Conservation (phyloP, 92 coral and sea anemone species). For the Blastomussa wellsi region DNA sequence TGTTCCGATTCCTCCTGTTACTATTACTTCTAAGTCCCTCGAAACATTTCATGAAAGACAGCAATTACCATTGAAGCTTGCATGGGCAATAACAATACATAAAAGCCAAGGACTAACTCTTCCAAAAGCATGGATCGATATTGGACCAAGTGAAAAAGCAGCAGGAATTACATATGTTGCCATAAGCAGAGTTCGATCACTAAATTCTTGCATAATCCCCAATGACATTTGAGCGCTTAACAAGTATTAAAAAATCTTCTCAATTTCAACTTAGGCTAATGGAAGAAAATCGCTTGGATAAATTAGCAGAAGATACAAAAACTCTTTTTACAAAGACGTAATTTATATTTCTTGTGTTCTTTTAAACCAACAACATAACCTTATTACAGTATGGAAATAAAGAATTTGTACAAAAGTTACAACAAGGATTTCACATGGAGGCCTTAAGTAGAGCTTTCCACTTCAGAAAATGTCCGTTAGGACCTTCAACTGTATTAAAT, state of each 20-base stretch:
- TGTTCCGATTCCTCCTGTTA: too few relatives aligned
- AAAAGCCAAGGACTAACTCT: too few relatives aligned
- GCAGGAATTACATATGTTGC: too few relatives aligned
- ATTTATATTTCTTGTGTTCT: constrained; percentile 11
- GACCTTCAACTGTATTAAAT: constrained; percentile 1
- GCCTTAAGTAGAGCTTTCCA: neutral
- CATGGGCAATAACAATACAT: too few relatives aligned
- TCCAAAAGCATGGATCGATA: too few relatives aligned
- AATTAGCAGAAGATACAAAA: constrained; percentile 16
- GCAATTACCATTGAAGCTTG: too few relatives aligned
- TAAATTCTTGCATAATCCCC: constrained; percentile 25
- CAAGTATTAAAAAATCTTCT: constrained; percentile 28
- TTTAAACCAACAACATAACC: constrained; percentile 20
- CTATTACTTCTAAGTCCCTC: too few relatives aligned
- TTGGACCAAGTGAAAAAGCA: too few relatives aligned
- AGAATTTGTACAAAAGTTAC: neutral
- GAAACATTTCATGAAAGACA: too few relatives aligned
- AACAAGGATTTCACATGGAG: neutral
- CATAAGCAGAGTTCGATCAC: constrained; percentile 31
- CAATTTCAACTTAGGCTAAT: constrained; percentile 19
- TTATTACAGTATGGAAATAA: too few relatives aligned
- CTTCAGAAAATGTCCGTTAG: constrained; percentile 6
- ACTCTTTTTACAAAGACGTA: neutral
- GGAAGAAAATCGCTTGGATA: constrained; percentile 35
- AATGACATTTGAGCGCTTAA: constrained; percentile 35